Percentiles rank a stretch among this genome's conserved stretches.
phyloP scores from a whole-genome alignment of 2,113 vertebrate genomes.

The Mesoclemmys tuberculata region DNA sequence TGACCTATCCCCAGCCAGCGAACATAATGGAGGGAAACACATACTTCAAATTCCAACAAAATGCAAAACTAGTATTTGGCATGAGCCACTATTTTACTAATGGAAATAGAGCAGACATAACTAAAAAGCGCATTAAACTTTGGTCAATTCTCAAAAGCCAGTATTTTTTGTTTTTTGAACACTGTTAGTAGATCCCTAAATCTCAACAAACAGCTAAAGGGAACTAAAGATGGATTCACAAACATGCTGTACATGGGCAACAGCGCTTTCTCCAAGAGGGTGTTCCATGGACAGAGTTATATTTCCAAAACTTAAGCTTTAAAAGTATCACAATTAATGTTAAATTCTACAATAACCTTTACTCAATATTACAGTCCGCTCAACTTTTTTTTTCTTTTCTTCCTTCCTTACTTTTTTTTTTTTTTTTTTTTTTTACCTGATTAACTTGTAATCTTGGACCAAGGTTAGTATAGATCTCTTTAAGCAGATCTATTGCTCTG shows the following conservation, averaged over 20 bases:
- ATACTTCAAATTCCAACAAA: neutral
- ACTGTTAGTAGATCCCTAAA: neutral
- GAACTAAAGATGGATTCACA: neutral
- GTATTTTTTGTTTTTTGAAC: neutral
- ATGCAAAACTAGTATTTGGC: neutral
- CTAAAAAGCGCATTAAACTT: neutral
- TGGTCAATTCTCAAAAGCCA: neutral
- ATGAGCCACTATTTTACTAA: neutral
- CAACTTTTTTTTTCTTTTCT: conserved; percentile 9
- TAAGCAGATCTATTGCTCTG: conserved; percentile 97
- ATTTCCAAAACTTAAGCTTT: neutral
- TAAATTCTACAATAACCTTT: neutral
- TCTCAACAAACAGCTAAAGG: neutral
- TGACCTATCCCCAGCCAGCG: neutral
- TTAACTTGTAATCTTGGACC: conserved; percentile 98
- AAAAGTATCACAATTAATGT: neutral
- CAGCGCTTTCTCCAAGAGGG: neutral
- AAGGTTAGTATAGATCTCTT: conserved; percentile 99
- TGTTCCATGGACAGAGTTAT: neutral
- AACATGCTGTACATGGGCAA: neutral
- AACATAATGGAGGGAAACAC: rapidly evolving
- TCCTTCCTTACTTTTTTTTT: too few species aligned
- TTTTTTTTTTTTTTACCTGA: conserved; percentile 83
- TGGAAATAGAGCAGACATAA: neutral
- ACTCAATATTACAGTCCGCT: neutral